These are phyloP conservation scores for Zoanthus gigantus DNA, from an alignment of 92 coral and sea anemone species.

Conservation along the genomic window DNA sequence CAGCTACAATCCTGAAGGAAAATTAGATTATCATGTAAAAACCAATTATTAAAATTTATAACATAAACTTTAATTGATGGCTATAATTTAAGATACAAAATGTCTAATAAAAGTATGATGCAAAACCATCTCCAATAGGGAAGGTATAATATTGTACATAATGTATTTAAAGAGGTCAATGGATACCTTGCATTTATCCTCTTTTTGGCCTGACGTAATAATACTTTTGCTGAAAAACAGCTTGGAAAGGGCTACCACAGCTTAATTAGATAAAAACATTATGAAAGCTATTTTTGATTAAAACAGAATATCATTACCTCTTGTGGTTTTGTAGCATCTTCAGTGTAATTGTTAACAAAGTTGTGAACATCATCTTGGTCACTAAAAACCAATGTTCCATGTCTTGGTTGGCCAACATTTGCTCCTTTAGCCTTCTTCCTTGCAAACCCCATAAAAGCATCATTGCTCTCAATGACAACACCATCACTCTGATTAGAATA, in stretches of 20 bases:
- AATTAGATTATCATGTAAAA: background rate
- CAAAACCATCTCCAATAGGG: background rate
- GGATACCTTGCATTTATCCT: background rate
- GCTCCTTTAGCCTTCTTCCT: constrained; percentile 65
- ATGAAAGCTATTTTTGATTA: background rate
- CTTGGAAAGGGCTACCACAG: background rate
- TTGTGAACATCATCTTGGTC: constrained; percentile 75
- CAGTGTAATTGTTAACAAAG: constrained; percentile 41
- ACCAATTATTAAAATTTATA: background rate
- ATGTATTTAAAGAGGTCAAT: background rate
- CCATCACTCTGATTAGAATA: constrained; percentile 62
- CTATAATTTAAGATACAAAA: background rate
- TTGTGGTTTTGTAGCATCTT: constrained; percentile 29
- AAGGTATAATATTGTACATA: background rate
- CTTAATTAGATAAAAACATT: background rate
- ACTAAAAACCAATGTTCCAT: constrained; percentile 69
- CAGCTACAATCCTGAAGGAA: constrained; percentile 63
- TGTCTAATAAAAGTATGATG: background rate
- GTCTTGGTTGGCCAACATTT: constrained; percentile 49
- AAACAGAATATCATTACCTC: constrained; percentile 35
- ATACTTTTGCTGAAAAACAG: background rate
- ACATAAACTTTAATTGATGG: background rate
- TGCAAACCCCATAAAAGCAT: constrained; percentile 77
- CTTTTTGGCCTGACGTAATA: background rate
- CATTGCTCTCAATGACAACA: constrained; percentile 75